These are phyloP conservation scores for Diuraphis noxia DNA, from an alignment of 1,140 invertebrate species.

Conservation along the genomic window DNA sequence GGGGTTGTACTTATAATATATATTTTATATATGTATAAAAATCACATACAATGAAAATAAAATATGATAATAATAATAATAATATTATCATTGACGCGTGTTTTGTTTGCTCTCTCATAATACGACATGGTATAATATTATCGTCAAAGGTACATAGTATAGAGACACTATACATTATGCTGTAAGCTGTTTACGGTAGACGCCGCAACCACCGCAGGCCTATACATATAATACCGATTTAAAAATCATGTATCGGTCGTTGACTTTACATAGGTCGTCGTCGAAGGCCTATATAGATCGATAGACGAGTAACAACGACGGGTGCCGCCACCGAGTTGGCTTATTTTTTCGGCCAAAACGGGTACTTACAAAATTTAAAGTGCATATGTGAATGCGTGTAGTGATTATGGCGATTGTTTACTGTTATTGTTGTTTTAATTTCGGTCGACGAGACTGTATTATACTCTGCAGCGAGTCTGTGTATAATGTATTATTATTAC, in stretches of 20 bases:
- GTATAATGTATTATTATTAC: neutral
- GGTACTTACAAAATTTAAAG: neutral
- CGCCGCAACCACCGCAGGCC: too few relatives aligned
- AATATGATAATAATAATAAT: neutral
- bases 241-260: conserved; percentile 10
- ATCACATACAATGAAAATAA: neutral
- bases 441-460: neutral
- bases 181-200: too few relatives aligned
- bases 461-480: neutral
- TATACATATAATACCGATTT: neutral
- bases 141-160: neutral
- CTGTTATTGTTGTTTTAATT: neutral
- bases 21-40: neutral
- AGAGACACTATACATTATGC: too few relatives aligned
- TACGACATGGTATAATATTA: neutral
- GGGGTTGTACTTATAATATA: neutral
- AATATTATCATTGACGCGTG: neutral
- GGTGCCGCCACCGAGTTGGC: neutral
- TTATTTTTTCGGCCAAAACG: neutral
- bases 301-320: neutral
- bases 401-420: neutral
- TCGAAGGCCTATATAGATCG: neutral
- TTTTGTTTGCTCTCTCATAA: neutral
- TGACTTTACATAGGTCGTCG: neutral
- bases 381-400: too few relatives aligned